Percentiles rank a stretch among this genome's conserved stretches.
Conservation (phyloP, 2,797 vertebrate species). For the Momotus momota region DNA sequence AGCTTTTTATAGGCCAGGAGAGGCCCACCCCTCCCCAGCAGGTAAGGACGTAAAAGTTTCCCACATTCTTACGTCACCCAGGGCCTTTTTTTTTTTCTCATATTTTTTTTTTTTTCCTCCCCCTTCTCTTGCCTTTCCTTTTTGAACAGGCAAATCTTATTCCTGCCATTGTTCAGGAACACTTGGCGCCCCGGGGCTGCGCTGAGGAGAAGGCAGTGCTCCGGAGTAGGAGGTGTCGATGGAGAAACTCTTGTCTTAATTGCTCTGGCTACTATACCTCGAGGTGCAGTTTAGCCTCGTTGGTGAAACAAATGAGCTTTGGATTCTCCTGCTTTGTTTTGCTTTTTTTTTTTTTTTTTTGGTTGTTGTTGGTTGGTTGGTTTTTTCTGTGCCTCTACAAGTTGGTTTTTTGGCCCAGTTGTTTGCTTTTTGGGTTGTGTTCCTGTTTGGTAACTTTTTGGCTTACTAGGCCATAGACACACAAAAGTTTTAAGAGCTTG, state of each 20-base stretch:
- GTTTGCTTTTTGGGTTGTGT: neutral
- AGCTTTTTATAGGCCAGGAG: neutral
- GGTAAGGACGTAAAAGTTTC: conserved; percentile 34
- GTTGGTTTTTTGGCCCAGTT: neutral
- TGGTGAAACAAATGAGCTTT: neutral
- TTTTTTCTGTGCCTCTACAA: rapidly evolving
- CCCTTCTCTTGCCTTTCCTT: neutral
- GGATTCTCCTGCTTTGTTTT: neutral
- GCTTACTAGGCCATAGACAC: neutral
- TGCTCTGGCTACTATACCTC: neutral
- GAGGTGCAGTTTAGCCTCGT: neutral
- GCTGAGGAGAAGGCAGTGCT: neutral
- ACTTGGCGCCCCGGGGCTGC: neutral
- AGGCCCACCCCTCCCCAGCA: neutral
- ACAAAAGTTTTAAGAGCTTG: neutral
- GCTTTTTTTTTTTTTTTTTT: neutral
- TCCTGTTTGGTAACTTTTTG: neutral
- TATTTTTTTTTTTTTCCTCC: neutral
- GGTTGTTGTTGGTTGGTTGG: neutral
- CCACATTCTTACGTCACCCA: neutral
- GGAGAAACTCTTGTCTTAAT: neutral
- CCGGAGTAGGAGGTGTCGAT: conserved; percentile 7
- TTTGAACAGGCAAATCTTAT: neutral
- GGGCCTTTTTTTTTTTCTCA: neutral
- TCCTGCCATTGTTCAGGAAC: neutral